A percentile compares a stretch with the other conserved stretches of the same genome.
phyloP scores from a whole-genome alignment of 2,797 vertebrate species.

The Hoplostethus mediterraneus region DNA sequence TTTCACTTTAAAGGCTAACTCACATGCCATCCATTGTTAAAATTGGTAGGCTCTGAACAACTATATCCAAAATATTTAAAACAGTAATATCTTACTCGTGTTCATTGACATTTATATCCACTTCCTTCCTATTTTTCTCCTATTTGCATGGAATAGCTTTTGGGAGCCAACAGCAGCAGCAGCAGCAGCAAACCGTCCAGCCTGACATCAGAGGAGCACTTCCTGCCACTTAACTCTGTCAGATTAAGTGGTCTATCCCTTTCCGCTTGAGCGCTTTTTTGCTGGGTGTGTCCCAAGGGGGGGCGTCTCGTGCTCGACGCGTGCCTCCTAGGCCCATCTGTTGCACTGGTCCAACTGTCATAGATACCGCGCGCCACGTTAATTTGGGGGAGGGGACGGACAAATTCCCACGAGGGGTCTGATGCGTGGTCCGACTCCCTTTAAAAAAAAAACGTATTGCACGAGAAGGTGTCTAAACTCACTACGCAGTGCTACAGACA shows the following conservation, averaged over 20 bases:
- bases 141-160: background rate
- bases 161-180: background rate
- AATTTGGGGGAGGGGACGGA: slow-evolving; percentile 12
- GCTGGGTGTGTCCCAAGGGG: slow-evolving; percentile 1
- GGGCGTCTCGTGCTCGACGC: slow-evolving; percentile 81
- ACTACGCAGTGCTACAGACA: background rate
- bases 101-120: background rate
- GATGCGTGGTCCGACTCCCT: slow-evolving; percentile 57
- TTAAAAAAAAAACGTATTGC: no score
- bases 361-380: slow-evolving; percentile 66
- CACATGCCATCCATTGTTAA: no score
- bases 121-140: background rate
- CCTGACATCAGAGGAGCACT: background rate
- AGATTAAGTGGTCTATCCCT: slow-evolving; percentile 40
- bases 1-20: no score
- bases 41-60: no score
- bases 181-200: background rate
- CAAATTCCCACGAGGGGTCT: slow-evolving; percentile 58
- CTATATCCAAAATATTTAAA: background rate
- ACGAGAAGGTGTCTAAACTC: no score
- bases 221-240: slow-evolving; percentile 8
- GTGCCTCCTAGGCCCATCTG: slow-evolving; percentile 81
- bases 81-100: background rate
- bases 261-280: slow-evolving; percentile 37
- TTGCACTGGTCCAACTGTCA: slow-evolving; percentile 72